These are phyloP conservation scores for Trichonephila clavipes DNA, from an alignment of 1,140 invertebrate species.

Conservation along the genomic window DNA sequence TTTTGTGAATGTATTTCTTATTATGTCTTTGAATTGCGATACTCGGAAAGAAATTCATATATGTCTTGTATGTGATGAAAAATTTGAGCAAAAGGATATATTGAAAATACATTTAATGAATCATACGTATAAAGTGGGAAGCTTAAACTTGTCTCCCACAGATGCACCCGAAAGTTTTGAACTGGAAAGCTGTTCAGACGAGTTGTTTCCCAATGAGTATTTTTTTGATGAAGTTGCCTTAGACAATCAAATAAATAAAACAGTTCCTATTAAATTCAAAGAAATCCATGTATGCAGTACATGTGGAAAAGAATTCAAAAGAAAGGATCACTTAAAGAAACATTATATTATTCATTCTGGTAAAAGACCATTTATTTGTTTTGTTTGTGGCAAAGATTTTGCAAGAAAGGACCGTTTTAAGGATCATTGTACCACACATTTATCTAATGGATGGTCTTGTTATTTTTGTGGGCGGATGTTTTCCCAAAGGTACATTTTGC, in stretches of 20 bases:
- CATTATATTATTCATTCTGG: slow-evolving; percentile 36
- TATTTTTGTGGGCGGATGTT: slow-evolving; percentile 62
- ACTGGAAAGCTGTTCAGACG: background rate
- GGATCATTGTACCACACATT: slow-evolving; percentile 51
- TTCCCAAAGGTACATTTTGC: slow-evolving; percentile 30
- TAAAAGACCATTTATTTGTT: slow-evolving; percentile 80
- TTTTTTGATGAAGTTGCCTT: background rate
- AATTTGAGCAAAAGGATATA: slow-evolving; percentile 16
- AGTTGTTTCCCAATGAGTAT: background rate
- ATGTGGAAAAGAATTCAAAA: slow-evolving; percentile 86
- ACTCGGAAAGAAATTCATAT: background rate
- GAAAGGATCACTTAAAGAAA: slow-evolving; percentile 89
- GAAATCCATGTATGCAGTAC: slow-evolving; percentile 42
- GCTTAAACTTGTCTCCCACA: background rate
- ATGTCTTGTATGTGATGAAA: slow-evolving; percentile 7
- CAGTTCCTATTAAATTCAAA: slow-evolving; percentile 4
- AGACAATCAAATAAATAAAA: background rate
- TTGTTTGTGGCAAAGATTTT: slow-evolving; percentile 90
- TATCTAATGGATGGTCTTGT: slow-evolving; percentile 56
- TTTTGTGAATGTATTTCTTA: background rate
- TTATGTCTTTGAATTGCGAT: background rate
- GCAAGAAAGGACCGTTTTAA: slow-evolving; percentile 81
- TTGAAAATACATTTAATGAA: slow-evolving; percentile 18
- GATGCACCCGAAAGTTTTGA: background rate
- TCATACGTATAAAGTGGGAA: background rate